Conservation (phyloP, 2,113 vertebrate genomes). For the Siphamia tubifer region DNA sequence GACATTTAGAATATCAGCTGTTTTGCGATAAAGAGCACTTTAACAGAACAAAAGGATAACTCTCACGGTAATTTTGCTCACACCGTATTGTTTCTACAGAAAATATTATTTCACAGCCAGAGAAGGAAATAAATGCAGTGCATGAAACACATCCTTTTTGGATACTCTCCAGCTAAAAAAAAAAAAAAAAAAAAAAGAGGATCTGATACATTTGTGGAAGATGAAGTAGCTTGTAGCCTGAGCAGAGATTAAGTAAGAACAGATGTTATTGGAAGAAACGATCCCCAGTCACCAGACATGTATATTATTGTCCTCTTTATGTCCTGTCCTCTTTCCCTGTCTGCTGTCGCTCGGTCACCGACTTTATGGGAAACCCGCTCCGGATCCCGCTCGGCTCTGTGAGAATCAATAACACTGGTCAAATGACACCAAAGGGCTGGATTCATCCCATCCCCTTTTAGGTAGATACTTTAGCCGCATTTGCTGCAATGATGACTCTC, state of each 20-base stretch:
- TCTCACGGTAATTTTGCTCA: slow-evolving; percentile 10
- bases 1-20: background rate
- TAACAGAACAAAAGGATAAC: background rate
- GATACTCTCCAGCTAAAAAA: slow-evolving; percentile 4
- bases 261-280: slow-evolving; percentile 38
- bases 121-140: background rate
- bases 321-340: slow-evolving; percentile 72
- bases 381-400: slow-evolving; percentile 84
- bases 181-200: background rate
- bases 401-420: slow-evolving; percentile 90
- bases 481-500: slow-evolving; percentile 87
- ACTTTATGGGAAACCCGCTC: slow-evolving; percentile 91
- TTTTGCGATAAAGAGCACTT: background rate
- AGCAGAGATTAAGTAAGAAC: slow-evolving; percentile 38
- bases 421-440: slow-evolving; percentile 87
- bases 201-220: slow-evolving; percentile 17
- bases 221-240: slow-evolving; percentile 21
- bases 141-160: slow-evolving; percentile 7
- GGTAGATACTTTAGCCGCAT: slow-evolving; percentile 92
- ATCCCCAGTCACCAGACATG: slow-evolving; percentile 72
- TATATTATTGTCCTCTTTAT: slow-evolving; percentile 76
- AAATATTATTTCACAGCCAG: slow-evolving; percentile 9
- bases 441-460: slow-evolving; percentile 87
- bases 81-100: slow-evolving; percentile 15
- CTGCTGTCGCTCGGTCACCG: slow-evolving; percentile 82